Evolutionary conservation across 2,888 invertebrate genomes (phyloP).

Genomic region (Tetheella fluctuosa): DNA sequence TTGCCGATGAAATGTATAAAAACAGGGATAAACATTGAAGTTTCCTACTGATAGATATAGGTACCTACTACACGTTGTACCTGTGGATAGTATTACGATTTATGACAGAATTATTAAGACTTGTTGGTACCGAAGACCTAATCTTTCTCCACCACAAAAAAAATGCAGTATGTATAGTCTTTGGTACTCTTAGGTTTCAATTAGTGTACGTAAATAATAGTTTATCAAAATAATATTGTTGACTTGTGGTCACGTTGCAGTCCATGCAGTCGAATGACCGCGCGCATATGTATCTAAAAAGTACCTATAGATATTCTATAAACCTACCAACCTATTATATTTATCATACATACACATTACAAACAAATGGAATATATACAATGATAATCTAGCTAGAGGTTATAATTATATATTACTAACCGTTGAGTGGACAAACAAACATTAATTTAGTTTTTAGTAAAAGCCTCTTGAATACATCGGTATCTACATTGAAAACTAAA

Average conservation of each 20-base stretch:
- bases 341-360: neutral
- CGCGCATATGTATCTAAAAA: neutral
- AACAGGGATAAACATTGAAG: no score
- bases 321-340: neutral
- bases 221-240: constrained; percentile 3
- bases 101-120: no score
- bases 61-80: no score
- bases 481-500: no score
- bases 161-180: no score
- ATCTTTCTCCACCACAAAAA: no score
- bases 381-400: neutral
- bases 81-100: no score
- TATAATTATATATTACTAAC: neutral
- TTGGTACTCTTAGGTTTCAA: neutral
- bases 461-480: no score
- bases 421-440: neutral
- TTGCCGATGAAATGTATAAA: no score
- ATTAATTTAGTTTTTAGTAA: no score
- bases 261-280: neutral
- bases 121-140: no score
- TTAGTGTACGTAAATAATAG: neutral
- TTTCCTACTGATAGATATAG: no score
- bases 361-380: neutral
- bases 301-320: neutral
- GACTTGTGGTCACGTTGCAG: constrained; percentile 1